Evolutionary conservation across 1,140 invertebrate species (phyloP).

Genomic region (Drosophila bocqueti): DNA sequence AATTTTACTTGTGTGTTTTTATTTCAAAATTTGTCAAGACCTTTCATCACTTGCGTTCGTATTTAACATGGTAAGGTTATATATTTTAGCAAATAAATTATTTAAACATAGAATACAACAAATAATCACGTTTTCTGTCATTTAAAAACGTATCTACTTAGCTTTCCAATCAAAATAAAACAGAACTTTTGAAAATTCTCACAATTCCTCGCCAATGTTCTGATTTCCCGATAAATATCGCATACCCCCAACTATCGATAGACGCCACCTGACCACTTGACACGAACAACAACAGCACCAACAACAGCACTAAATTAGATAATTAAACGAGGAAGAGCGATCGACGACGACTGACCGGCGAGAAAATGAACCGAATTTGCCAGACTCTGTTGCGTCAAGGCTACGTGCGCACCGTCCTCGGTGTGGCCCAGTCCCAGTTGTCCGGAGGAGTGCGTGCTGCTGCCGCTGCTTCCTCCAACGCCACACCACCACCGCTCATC

Average conservation of each 20-base stretch:
- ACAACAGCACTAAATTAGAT: conserved; percentile 37
- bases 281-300: background rate
- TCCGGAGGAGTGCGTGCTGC: conserved; percentile 36
- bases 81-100: background rate
- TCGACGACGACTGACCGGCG: conserved; percentile 4
- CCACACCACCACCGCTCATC: background rate
- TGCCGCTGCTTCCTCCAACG: background rate
- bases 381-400: conserved; percentile 59
- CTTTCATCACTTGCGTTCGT: too few species aligned
- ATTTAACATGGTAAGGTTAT: background rate
- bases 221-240: background rate
- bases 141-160: background rate
- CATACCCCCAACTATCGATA: conserved; percentile 10
- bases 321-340: conserved; percentile 27
- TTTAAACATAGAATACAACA: background rate
- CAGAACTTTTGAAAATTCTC: background rate
- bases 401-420: conserved; percentile 1
- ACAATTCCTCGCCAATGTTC: background rate
- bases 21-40: background rate
- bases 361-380: conserved; percentile 69
- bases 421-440: background rate
- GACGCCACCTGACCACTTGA: conserved; percentile 14
- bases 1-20: background rate
- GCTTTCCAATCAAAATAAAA: background rate
- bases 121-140: background rate